Evolutionary conservation across 2,113 vertebrate species (phyloP).

Genomic region (Tragelaphus buxtoni): DNA sequence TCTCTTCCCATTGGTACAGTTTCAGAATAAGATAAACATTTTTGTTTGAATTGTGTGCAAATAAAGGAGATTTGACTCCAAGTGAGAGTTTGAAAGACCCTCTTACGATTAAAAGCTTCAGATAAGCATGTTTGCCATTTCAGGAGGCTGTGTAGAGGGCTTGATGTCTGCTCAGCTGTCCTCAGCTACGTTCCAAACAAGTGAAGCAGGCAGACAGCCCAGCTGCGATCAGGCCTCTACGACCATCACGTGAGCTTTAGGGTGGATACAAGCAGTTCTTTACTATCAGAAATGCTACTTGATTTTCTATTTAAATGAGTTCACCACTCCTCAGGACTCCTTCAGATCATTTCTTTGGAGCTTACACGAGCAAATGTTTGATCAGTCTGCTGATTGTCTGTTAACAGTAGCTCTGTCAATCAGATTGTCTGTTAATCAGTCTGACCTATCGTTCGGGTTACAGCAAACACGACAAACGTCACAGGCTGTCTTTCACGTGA

Average conservation of each 20-base stretch:
- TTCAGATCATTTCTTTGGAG: neutral
- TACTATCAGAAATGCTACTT: neutral
- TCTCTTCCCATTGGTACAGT: neutral
- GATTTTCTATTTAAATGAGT: neutral
- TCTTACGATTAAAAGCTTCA: neutral
- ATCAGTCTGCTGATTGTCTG: neutral
- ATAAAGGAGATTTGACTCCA: neutral
- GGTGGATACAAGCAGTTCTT: neutral
- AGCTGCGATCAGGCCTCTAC: fast-evolving
- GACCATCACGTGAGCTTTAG: fast-evolving
- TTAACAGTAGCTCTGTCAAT: too few species aligned
- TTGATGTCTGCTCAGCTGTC: neutral
- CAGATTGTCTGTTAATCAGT: too few species aligned
- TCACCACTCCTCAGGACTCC: neutral
- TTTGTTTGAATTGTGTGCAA: neutral
- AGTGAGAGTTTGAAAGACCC: neutral
- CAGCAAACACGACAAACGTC: fast-evolving
- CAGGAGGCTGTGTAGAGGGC: neutral
- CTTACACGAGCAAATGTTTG: neutral
- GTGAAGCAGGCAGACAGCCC: neutral
- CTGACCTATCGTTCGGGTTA: neutral
- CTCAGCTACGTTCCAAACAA: neutral
- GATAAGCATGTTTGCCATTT: neutral
- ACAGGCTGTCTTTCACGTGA: neutral
- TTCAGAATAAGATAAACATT: neutral